Evolutionary conservation across 2,888 invertebrate genomes (phyloP), one percentile per base, ranked within the genome.

Genomic region (Macropis europaea): DNA sequence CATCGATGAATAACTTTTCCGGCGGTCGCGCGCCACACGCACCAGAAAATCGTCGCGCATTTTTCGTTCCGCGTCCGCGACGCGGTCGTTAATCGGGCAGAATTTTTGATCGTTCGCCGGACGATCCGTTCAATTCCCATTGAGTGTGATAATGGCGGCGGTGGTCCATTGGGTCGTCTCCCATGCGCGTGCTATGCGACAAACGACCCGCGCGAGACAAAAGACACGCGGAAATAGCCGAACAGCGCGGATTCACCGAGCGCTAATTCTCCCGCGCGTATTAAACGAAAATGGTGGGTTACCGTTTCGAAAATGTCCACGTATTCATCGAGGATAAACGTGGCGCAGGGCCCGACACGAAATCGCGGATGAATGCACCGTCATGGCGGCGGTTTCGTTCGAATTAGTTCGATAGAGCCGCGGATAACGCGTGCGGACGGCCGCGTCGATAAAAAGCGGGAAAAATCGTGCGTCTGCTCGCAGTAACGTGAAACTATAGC

Each of bases 181-280:
- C 30, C 32, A 52, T 17, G n/a, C 24, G 50, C 32, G n/a, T 13
- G 22, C 26, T 19, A 13, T 15, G 32, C 68, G 69, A 38, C 53
- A 53, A 59, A 40, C 59, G 68, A 68, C 36, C 52, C 34, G 15
- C 22, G 32, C 7, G 3, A 30, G 22, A 69, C 68, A 69, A 68
- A 69, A 69, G 68, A 67, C 68, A 67, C 26, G 68, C 43, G 57
- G 56, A 67, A 67, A 69, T 67, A 67, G 68, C 50, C 50, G 32
- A 57, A 45, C 19, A 2, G 36, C n/a, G 50, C n/a, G 30, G 68
- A 69, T 69, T 69, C 52, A 67, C 64, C 38, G n/a, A 47, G 40
- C 57, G 68, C 30, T 67, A 67, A 69, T 69, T 68, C 57, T n/a
- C n/a, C 43, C 68, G 68, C 24, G 50, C 24, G 68, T 36, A 67